These are phyloP conservation scores for Anolis apletophallus DNA, from an alignment of 2,797 vertebrate genomes.

Conservation along the genomic window DNA sequence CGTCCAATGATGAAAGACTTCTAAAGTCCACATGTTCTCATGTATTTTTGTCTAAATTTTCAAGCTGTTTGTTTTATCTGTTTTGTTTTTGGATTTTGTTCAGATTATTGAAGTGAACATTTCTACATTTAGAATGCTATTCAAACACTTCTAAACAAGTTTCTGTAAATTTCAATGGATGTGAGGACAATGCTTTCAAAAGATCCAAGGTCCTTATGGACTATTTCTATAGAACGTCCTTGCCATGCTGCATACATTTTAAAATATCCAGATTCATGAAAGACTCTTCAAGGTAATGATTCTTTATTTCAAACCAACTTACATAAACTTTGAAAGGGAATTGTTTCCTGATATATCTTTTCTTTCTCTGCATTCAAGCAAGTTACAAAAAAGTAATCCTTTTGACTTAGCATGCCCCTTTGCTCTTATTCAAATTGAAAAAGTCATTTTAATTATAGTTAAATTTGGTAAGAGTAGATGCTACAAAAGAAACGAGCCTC, in stretches of 20 bases:
- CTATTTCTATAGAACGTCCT: not conserved
- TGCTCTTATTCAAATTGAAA: conserved; percentile 17
- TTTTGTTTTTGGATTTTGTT: not conserved
- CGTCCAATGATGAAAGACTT: no score
- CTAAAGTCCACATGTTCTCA: not conserved
- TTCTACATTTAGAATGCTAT: not conserved
- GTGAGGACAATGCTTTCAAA: not conserved
- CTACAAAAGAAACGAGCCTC: conserved; percentile 32
- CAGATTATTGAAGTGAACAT: not conserved
- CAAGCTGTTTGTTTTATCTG: not conserved
- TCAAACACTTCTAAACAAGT: not conserved
- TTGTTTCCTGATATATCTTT: conserved; percentile 30
- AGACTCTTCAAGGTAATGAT: not conserved
- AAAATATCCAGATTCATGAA: not conserved
- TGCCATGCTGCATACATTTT: not conserved
- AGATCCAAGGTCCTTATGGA: not conserved
- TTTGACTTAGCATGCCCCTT: conserved; percentile 39
- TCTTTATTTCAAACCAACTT: not conserved
- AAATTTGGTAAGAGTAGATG: conserved; percentile 26
- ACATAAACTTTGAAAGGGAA: conserved; percentile 19
- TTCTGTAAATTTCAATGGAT: not conserved
- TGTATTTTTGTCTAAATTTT: not conserved
- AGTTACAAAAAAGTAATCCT: not conserved
- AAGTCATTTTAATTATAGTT: conserved; percentile 41
- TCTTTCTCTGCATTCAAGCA: conserved; percentile 4